phyloP scores from a whole-genome alignment of 2,888 invertebrate species.

The Ceraclea dissimilis region DNA sequence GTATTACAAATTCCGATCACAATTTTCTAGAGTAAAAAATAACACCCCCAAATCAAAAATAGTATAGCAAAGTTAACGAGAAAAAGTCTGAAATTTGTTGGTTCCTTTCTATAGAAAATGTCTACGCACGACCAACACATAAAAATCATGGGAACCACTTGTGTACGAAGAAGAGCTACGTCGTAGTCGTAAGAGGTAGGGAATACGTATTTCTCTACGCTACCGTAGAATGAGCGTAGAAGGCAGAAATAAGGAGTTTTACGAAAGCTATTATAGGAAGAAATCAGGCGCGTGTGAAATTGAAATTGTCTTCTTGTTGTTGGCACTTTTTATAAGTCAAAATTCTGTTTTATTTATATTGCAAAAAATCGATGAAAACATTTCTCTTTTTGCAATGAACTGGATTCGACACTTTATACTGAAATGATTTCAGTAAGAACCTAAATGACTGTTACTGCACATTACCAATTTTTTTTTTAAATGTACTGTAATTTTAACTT shows the following conservation, averaged over 20 bases:
- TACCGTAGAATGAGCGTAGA: neutral
- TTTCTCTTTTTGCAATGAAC: too few relatives aligned
- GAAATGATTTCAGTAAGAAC: too few relatives aligned
- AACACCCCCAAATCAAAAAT: slow-evolving; percentile 21
- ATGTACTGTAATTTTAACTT: too few relatives aligned
- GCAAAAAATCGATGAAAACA: too few relatives aligned
- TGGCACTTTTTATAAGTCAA: slow-evolving; percentile 22
- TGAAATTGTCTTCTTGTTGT: slow-evolving; percentile 26
- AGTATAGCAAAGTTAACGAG: slow-evolving; percentile 24
- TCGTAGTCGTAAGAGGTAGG: neutral
- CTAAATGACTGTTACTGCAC: too few relatives aligned
- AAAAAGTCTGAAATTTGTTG: slow-evolving; percentile 23
- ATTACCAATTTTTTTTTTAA: too few relatives aligned
- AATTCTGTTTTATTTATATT: too few relatives aligned
- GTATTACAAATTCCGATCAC: slow-evolving; percentile 26
- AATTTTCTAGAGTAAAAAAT: slow-evolving; percentile 21
- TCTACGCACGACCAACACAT: slow-evolving; percentile 26
- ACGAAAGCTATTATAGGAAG: slow-evolving; percentile 25
- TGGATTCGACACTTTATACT: too few relatives aligned
- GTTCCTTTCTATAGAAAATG: slow-evolving; percentile 5
- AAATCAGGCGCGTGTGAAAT: slow-evolving; percentile 27
- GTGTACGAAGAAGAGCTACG: slow-evolving; percentile 3
- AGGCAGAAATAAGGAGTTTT: slow-evolving; percentile 9
- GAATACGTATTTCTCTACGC: neutral
- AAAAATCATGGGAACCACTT: slow-evolving; percentile 17